phyloP scores from a whole-genome alignment of 2,888 invertebrate species.

The Nemotelus nigrinus region DNA sequence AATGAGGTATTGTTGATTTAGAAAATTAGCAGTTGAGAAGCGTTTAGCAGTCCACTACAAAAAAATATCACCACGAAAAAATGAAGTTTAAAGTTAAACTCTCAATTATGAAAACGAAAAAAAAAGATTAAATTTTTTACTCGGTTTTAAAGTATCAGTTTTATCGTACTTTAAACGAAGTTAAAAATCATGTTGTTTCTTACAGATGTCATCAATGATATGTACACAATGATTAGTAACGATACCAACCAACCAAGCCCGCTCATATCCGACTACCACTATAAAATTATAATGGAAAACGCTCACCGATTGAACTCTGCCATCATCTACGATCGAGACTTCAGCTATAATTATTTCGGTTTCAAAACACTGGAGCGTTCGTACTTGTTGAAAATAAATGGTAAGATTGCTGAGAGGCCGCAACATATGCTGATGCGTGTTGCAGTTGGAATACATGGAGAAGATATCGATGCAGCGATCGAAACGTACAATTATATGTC shows the following conservation, averaged over 20 bases:
- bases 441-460: conserved; percentile 93
- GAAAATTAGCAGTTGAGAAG: no score
- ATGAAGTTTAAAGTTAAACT: no score
- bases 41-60: no score
- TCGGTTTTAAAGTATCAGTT: not conserved
- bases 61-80: no score
- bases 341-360: conserved; percentile 98
- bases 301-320: conserved; percentile 92
- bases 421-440: conserved; percentile 99
- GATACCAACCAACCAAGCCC: conserved; percentile 78
- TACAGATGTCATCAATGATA: conserved; percentile 88
- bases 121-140: not conserved
- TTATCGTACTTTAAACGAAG: not conserved
- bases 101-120: no score
- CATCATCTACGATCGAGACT: conserved; percentile 97
- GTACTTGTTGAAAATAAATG: conserved; percentile 90
- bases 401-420: conserved; percentile 94
- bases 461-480: conserved; percentile 91
- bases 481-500: conserved; percentile 96
- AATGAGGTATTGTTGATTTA: no score
- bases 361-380: conserved; percentile 97
- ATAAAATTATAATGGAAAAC: conserved; percentile 83
- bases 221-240: conserved; percentile 80
- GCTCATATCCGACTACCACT: conserved; percentile 86
- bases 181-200: conserved; percentile 1